Conservation (phyloP, 2,888 invertebrate genomes). For the Mesorhabditis sp. region DNA sequence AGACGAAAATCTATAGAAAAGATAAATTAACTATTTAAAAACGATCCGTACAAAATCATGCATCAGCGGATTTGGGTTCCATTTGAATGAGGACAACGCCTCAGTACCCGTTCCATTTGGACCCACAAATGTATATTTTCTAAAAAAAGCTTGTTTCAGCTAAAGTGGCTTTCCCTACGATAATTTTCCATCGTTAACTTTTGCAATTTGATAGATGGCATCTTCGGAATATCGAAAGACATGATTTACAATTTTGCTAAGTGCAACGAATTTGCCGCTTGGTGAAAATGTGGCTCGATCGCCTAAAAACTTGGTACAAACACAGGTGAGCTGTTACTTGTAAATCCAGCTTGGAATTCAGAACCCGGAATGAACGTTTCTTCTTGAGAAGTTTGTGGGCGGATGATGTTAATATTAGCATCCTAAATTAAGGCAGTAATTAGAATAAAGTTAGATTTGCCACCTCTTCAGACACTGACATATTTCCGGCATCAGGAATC, state of each 20-base stretch:
- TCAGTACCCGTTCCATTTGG: slow-evolving; percentile 24
- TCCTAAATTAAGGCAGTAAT: no score
- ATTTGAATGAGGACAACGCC: slow-evolving; percentile 27
- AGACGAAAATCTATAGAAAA: slow-evolving; percentile 18
- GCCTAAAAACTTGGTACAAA: neutral
- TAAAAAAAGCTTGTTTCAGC: slow-evolving; percentile 12
- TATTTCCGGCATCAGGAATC: neutral
- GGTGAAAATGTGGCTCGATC: slow-evolving; percentile 16
- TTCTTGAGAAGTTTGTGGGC: neutral
- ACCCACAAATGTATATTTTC: slow-evolving; percentile 20
- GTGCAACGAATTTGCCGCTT: slow-evolving; percentile 22
- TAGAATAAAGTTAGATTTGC: neutral
- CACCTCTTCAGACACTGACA: neutral
- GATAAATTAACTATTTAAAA: neutral
- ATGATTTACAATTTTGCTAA: slow-evolving; percentile 15
- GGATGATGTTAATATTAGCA: neutral
- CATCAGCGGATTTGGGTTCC: slow-evolving; percentile 27
- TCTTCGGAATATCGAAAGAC: slow-evolving; percentile 31
- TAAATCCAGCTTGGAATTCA: neutral
- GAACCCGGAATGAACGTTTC: neutral
- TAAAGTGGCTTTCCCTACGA: neutral
- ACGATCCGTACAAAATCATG: slow-evolving; percentile 27
- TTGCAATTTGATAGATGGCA: slow-evolving; percentile 19
- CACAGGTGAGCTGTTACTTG: neutral
- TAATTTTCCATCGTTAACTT: slow-evolving; percentile 18